Percentiles rank a stretch among this genome's conserved stretches.
These are phyloP conservation scores for Ciconia stormi DNA, from an alignment of 2,113 vertebrate genomes.

Conservation along the genomic window DNA sequence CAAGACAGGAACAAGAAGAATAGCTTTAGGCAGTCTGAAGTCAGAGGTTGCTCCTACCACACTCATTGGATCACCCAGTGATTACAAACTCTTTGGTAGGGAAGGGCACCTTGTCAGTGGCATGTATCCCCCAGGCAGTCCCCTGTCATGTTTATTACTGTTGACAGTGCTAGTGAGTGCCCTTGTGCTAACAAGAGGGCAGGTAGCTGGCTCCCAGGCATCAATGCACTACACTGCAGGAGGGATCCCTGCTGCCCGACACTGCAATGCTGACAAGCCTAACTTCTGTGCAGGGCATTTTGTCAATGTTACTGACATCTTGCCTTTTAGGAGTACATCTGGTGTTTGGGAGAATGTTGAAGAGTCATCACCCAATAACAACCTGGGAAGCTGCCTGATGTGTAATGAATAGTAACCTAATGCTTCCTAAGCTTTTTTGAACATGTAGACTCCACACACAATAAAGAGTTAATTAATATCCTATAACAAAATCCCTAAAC, in stretches of 20 bases:
- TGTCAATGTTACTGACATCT: slow-evolving; percentile 16
- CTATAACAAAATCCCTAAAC: neutral
- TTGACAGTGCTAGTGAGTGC: neutral
- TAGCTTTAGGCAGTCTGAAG: neutral
- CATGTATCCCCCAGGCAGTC: neutral
- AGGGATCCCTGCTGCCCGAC: neutral
- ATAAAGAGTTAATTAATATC: slow-evolving; percentile 2
- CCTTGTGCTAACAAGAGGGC: slow-evolving; percentile 17
- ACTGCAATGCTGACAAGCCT: slow-evolving; percentile 26
- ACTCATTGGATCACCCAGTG: neutral
- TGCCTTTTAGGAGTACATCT: neutral
- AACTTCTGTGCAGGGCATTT: neutral
- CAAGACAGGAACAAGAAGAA: neutral
- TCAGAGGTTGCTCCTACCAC: neutral
- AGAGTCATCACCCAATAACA: neutral
- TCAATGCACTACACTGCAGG: neutral
- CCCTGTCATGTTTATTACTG: neutral
- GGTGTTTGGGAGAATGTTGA: neutral
- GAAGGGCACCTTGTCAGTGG: slow-evolving; percentile 43
- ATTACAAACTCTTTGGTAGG: neutral
- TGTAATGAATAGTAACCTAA: neutral
- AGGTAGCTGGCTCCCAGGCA: slow-evolving; percentile 30
- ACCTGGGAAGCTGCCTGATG: neutral
- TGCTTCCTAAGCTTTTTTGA: neutral
- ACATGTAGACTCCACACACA: neutral